Evolutionary conservation across 2,113 vertebrate genomes (phyloP), one percentile per base, ranked within the genome.

Genomic region (Apodemus sylvaticus): DNA sequence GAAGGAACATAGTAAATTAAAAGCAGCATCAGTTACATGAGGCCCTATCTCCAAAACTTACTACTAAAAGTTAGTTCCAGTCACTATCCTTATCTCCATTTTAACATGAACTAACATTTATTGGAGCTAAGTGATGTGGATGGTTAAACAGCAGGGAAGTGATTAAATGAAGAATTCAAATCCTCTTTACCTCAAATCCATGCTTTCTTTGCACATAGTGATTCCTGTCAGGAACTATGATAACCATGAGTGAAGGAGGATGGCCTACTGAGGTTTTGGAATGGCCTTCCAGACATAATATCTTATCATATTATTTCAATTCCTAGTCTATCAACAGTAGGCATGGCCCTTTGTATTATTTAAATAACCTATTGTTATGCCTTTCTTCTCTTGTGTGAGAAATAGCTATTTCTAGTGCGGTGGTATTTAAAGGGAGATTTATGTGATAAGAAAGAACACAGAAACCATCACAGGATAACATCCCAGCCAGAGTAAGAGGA

Each of bases 351-450:
- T 97, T 78, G 73, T 36, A 6, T 66, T 53, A 73, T 77, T 93
- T 55, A 73, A 79, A 31, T 83, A 53, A 73, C 60, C 9, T n/a
- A 70, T 64, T 64, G 55, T 86, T 77, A 17, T 79, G 53, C 83
- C 55, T 91, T 31, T 62, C 12, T 86, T n/a, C 7, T 86, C 51
- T 86, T 78, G 82, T 73, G 9, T n/a, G 60, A 93, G 76, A 88
- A 1, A 71, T 94, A 12, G 24, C 16, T 94, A 48, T n/a, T 76
- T 66, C 48, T 91, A 39, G 89, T 48, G 45, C 86, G 42, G 8
- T 87, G 2, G 79, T 14, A 87, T 79, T 96, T 79, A 77, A 88
- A 48, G 39, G 77, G 34, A 94, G 16, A 86, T 77, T 89, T 82
- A 34, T 83, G 13, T 77, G 36, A 60, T n/a, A 92, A 92, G 26